phyloP scores from a whole-genome alignment of 1,140 invertebrate species.

The Drosophila repleta region DNA sequence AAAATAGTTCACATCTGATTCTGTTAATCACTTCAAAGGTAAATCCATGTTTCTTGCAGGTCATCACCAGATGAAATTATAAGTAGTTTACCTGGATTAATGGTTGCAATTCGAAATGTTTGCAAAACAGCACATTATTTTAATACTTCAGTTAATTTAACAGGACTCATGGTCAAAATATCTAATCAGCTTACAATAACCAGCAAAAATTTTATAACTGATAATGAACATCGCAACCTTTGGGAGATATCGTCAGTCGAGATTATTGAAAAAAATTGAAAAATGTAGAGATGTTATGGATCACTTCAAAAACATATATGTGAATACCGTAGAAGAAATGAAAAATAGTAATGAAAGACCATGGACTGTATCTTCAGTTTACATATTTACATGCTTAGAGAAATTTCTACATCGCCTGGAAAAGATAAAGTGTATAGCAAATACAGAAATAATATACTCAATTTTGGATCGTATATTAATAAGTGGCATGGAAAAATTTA shows the following conservation, averaged over 20 bases:
- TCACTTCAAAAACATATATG: slow-evolving; percentile 87
- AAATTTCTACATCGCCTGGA: slow-evolving; percentile 90
- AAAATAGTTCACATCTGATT: too few relatives aligned
- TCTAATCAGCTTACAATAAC: slow-evolving; percentile 91
- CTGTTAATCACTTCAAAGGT: too few relatives aligned
- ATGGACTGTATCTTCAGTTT: slow-evolving; percentile 93
- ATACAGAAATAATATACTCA: slow-evolving; percentile 90
- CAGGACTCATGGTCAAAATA: slow-evolving; percentile 91
- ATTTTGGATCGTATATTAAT: slow-evolving; percentile 89
- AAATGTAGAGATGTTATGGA: slow-evolving; percentile 84
- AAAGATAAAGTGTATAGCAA: slow-evolving; percentile 91
- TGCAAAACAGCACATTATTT: slow-evolving; percentile 94
- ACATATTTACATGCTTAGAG: slow-evolving; percentile 94
- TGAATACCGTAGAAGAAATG: slow-evolving; percentile 87
- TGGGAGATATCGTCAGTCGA: slow-evolving; percentile 89
- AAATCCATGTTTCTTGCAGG: too few relatives aligned
- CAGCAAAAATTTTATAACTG: slow-evolving; percentile 89
- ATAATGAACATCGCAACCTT: slow-evolving; percentile 86
- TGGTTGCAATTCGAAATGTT: slow-evolving; percentile 92
- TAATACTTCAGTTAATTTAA: slow-evolving; percentile 91
- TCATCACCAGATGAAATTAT: slow-evolving; percentile 89
- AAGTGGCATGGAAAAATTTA: slow-evolving; percentile 89
- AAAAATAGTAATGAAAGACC: slow-evolving; percentile 87
- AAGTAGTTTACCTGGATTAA: slow-evolving; percentile 88
- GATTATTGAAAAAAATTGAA: slow-evolving; percentile 89